Conservation (phyloP, 2,888 invertebrate species). For the Lydus trimaculatus region DNA sequence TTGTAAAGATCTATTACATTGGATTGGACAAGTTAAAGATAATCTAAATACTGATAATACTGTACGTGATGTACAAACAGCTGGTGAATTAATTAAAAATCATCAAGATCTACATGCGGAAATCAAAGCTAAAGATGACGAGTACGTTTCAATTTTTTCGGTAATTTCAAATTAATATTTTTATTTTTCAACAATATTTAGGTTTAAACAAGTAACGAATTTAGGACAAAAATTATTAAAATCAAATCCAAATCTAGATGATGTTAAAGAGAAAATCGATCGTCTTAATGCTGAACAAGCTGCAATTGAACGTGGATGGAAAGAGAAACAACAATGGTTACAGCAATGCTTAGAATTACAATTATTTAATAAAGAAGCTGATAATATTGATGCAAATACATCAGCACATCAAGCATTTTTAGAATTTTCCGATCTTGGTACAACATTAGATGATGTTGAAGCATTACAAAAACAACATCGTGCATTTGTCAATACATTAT, state of each 20-base stretch:
- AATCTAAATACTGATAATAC: constrained; percentile 78
- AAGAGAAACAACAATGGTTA: constrained; percentile 83
- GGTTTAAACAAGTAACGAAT: constrained; percentile 81
- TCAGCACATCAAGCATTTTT: constrained; percentile 94
- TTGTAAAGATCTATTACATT: constrained; percentile 80
- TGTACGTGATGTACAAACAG: constrained; percentile 90
- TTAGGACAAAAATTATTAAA: constrained; percentile 78
- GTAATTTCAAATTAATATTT: background rate
- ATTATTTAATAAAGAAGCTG: constrained; percentile 94
- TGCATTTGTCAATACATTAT: constrained; percentile 90
- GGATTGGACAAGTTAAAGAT: constrained; percentile 83
- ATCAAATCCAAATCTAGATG: constrained; percentile 76
- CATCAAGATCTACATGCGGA: constrained; percentile 92
- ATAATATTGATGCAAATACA: constrained; percentile 95
- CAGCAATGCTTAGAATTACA: constrained; percentile 89
- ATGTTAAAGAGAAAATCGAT: constrained; percentile 79
- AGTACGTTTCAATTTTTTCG: constrained; percentile 65
- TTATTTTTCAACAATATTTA: constrained; percentile 49
- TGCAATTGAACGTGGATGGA: constrained; percentile 81
- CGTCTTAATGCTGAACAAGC: constrained; percentile 77
- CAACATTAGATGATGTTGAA: constrained; percentile 89
- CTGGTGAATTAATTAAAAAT: constrained; percentile 86
- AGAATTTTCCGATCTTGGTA: constrained; percentile 87
- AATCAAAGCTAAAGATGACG: constrained; percentile 88
- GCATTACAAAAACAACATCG: constrained; percentile 91